Evolutionary conservation across 2,888 invertebrate species (phyloP).

Genomic region (Rhamphomyia laevipes): DNA sequence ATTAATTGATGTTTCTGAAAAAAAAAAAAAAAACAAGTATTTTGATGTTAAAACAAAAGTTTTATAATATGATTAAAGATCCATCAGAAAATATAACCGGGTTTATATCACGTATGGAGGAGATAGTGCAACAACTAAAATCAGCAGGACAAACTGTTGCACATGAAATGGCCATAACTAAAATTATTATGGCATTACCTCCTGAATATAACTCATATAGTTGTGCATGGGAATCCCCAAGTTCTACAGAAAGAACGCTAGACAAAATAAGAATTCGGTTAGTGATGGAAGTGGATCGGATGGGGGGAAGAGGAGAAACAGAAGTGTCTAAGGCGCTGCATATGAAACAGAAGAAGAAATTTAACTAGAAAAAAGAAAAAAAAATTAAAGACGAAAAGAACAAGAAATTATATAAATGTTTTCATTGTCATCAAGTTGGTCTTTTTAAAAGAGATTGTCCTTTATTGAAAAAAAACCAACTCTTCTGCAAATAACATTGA

Average conservation of each 20-base stretch:
- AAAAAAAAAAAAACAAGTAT: not conserved
- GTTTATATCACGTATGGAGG: not conserved
- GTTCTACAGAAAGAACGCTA: not conserved
- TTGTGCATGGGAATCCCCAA: not conserved
- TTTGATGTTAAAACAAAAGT: not conserved
- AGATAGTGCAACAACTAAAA: not conserved
- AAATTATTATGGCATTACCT: not conserved
- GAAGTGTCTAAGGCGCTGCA: not conserved
- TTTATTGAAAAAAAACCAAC: not conserved
- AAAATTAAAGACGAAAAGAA: not conserved
- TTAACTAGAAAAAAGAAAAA: not conserved
- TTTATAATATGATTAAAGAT: not conserved
- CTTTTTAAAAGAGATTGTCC: not conserved
- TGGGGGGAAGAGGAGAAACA: not conserved
- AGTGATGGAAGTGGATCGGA: not conserved
- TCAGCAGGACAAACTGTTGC: not conserved
- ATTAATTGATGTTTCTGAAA: not conserved
- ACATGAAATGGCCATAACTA: not conserved
- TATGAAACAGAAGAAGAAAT: not conserved
- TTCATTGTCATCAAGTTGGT: not conserved
- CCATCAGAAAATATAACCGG: not conserved
- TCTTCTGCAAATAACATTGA: not conserved
- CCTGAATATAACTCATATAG: not conserved
- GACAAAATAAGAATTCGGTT: not conserved
- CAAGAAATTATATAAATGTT: not conserved